phyloP scores from a whole-genome alignment of 2,888 invertebrate species.

The Chorisops tibialis region DNA sequence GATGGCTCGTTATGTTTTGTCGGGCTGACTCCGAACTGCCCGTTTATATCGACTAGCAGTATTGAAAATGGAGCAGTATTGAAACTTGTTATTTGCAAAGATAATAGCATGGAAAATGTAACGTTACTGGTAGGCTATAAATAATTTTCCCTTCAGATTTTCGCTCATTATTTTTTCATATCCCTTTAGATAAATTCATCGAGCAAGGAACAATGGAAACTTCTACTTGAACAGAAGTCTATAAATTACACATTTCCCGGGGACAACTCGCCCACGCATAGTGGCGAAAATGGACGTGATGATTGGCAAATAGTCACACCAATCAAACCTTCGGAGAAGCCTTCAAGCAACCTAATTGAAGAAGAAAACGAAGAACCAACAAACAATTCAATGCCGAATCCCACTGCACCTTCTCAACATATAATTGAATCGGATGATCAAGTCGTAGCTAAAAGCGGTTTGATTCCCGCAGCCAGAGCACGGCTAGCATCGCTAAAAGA shows the following conservation, averaged over 20 bases:
- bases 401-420: constrained; percentile 3
- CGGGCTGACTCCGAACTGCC: constrained; percentile 51
- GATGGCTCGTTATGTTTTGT: constrained; percentile 57
- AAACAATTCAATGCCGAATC: constrained; percentile 36
- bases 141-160: neutral
- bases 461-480: constrained; percentile 54
- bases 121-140: constrained; percentile 54
- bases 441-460: constrained; percentile 37
- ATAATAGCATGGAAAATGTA: constrained; percentile 60
- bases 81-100: constrained; percentile 59
- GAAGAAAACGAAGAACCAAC: constrained; percentile 45
- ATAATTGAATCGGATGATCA: constrained; percentile 34
- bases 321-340: constrained; percentile 46
- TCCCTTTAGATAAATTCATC: constrained; percentile 65
- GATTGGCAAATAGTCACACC: constrained; percentile 52
- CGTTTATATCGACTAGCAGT: constrained; percentile 51
- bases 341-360: constrained; percentile 45
- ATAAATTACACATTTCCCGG: constrained; percentile 69
- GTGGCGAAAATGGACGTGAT: constrained; percentile 31
- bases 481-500: constrained; percentile 64
- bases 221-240: constrained; percentile 74
- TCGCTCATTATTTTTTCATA: constrained; percentile 25
- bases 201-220: constrained; percentile 75
- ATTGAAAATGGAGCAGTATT: constrained; percentile 50
- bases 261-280: constrained; percentile 44